These are phyloP conservation scores for Macrotus californicus DNA, from an alignment of 2,113 vertebrate genomes.

Conservation along the genomic window DNA sequence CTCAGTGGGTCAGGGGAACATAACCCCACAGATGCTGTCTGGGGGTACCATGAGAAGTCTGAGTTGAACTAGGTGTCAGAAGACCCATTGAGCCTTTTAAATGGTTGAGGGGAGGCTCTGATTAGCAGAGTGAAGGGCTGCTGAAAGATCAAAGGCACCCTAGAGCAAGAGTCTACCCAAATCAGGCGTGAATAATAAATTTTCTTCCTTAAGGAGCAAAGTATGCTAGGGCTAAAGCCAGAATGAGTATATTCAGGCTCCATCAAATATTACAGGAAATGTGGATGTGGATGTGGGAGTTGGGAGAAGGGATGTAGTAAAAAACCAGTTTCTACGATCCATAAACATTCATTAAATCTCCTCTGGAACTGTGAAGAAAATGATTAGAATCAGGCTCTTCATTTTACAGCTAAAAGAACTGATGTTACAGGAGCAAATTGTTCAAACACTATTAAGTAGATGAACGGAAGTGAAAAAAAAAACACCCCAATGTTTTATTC, in stretches of 20 bases:
- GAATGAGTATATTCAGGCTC: neutral
- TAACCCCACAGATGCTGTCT: neutral
- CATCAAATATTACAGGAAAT: neutral
- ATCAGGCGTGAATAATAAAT: neutral
- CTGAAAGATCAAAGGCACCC: neutral
- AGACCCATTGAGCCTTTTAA: neutral
- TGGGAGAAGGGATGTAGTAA: neutral
- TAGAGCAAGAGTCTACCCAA: neutral
- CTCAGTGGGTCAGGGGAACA: slow-evolving; percentile 24
- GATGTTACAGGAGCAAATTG: neutral
- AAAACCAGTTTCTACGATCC: neutral
- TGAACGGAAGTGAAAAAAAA: neutral
- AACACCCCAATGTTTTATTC: slow-evolving; percentile 1
- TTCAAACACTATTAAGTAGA: neutral
- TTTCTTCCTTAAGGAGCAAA: slow-evolving; percentile 29
- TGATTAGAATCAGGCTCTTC: neutral
- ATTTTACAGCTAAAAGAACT: neutral
- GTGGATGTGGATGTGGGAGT: neutral
- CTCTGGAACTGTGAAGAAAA: neutral
- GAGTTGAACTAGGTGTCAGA: slow-evolving; percentile 32
- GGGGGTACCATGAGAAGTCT: neutral
- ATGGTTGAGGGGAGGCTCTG: slow-evolving; percentile 23
- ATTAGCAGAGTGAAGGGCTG: neutral
- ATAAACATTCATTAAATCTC: neutral
- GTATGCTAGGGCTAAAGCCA: neutral